Evolutionary conservation across 2,888 invertebrate genomes (phyloP).

Genomic region (Imbricaverruca yamaguchii): DNA sequence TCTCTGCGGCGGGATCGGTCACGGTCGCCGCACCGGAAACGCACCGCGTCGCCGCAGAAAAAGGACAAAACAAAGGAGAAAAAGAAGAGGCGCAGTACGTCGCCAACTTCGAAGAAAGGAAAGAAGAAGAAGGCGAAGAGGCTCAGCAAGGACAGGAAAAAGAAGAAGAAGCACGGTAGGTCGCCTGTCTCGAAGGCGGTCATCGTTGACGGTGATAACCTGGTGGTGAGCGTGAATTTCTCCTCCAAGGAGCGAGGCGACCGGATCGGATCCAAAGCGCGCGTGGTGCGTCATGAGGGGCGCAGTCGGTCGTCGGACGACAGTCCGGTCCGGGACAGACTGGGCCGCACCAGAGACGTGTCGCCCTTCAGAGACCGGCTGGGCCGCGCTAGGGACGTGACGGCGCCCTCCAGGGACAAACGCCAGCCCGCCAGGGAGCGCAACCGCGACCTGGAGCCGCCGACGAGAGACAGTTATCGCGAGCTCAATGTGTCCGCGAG

Average conservation of each 20-base stretch:
- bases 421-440: constrained; percentile 25
- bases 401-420: constrained; percentile 23
- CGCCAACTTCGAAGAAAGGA: not conserved
- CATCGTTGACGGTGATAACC: not conserved
- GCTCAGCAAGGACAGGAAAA: not conserved
- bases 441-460: constrained; percentile 29
- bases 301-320: constrained; percentile 28
- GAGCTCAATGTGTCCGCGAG: too few relatives aligned
- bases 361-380: too few relatives aligned
- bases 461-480: too few relatives aligned
- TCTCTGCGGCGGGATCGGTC: constrained; percentile 27
- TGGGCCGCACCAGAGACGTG: too few relatives aligned
- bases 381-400: constrained; percentile 28
- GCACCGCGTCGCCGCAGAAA: constrained; percentile 27
- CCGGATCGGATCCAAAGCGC: not conserved
- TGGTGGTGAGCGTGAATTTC: constrained; percentile 10
- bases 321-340: constrained; percentile 28
- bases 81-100: not conserved
- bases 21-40: constrained; percentile 25
- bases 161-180: not conserved
- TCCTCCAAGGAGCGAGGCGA: not conserved
- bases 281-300: not conserved
- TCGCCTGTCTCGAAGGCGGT: not conserved
- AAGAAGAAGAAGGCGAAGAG: not conserved
- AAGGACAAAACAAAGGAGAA: constrained; percentile 22